phyloP scores from a whole-genome alignment of 2,113 vertebrate genomes.

The Hystrix brachyura region DNA sequence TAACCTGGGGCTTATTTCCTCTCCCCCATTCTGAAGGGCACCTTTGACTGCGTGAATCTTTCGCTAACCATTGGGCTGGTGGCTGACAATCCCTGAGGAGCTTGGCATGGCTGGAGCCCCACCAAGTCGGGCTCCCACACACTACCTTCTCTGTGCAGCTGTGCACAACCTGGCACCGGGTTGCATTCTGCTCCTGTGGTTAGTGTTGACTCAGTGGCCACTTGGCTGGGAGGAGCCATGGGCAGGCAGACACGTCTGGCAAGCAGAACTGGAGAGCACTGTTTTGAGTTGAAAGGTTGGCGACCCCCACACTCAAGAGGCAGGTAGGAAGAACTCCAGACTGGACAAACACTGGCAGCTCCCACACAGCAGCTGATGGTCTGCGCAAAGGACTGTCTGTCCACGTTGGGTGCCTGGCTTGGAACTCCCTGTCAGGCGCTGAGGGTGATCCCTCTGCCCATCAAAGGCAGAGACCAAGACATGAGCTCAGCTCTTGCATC shows the following conservation, averaged over 20 bases:
- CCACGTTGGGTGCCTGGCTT: not conserved
- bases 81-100: not conserved
- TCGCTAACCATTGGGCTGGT: not conserved
- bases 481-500: not conserved
- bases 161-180: not conserved
- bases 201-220: not conserved
- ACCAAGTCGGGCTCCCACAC: not conserved
- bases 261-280: not conserved
- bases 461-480: not conserved
- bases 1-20: not conserved
- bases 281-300: not conserved
- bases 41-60: not conserved
- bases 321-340: conserved; percentile 8
- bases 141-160: not conserved
- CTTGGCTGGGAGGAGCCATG: not conserved
- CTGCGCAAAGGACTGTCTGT: not conserved
- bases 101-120: not conserved
- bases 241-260: not conserved
- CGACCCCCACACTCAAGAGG: not conserved
- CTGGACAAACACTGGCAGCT: not conserved
- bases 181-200: not conserved
- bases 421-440: not conserved
- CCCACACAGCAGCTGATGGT: not conserved
- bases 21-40: not conserved
- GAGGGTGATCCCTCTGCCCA: not conserved